Base-by-base conservation (phyloP, 35 echinoderm and acorn worm genomes). In the Diadema setosum region DNA sequence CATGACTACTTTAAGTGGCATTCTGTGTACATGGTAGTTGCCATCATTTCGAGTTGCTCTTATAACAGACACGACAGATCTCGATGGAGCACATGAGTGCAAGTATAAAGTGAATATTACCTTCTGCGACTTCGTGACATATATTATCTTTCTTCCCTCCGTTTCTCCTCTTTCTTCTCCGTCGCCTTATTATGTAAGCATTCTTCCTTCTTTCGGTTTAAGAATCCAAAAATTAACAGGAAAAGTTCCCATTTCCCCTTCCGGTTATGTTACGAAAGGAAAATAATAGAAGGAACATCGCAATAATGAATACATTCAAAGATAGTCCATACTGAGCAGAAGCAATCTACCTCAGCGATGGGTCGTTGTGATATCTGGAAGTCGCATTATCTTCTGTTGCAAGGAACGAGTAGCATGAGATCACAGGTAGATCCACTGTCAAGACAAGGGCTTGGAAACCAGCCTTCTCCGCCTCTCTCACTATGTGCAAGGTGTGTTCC, bases 391-490 rank as follows among this genome's bases (percentile, higher is more conserved):
- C 30, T 67, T 11, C 25, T 33, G 63, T 35, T 78, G 17, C 23
- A 23, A 35, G 24, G 20, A 44, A 78, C 37, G 73, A 42, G 25
- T 43, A 78, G 40, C 44, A 21, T 46, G 76, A 75, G 2, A 1
- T 32, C 1, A 82, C 11, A 42, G 95, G 95, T 29, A 57, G 37
- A 83, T 97, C 95, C 2, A 93, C 44, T 2, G 95, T 97, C 25
- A 97, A 16, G 2, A 97, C 95, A 8, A 97, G 24, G 15, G 91
- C 95, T 56, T 87, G 89, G 60, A 70, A 97, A 20, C 95, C 91
- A 3, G 76, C 34, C 34, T 41, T 75, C 32, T 90, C 91, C 11
- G 91, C 91, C 23, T 87, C 45, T 67, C 40, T 87, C 0, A 97
- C 69, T 12, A 97, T 5, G 11, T 39, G 39, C 39, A 70, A 73